Evolutionary conservation across 2,797 vertebrate species (phyloP).

Genomic region (Brachyrhaphis roseni): DNA sequence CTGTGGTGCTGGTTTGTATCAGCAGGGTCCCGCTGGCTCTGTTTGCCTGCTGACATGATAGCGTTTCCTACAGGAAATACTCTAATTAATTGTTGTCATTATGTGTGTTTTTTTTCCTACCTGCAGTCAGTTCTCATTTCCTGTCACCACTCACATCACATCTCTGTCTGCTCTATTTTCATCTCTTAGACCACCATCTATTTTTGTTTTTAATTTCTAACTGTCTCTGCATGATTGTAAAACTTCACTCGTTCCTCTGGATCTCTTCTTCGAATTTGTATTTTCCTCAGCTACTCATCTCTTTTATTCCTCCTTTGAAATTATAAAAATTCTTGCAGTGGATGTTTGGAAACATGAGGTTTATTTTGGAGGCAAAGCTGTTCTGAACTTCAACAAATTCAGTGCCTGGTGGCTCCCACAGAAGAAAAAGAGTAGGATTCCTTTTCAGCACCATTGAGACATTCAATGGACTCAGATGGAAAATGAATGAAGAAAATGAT

Average conservation of each 20-base stretch:
- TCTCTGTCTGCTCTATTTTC: conserved; percentile 19
- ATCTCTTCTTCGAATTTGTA: background rate
- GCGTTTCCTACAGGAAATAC: conserved; percentile 52
- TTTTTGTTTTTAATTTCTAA: background rate
- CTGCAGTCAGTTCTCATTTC: conserved; percentile 42
- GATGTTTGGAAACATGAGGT: background rate
- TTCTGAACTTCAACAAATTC: background rate
- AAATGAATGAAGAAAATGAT: background rate
- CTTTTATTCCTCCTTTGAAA: background rate
- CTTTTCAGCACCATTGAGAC: background rate
- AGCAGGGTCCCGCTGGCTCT: conserved; percentile 37
- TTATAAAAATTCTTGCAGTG: background rate
- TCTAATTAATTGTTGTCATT: conserved; percentile 61
- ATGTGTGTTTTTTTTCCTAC: conserved; percentile 55
- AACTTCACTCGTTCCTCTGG: background rate
- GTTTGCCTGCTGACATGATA: conserved; percentile 40
- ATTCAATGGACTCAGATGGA: background rate
- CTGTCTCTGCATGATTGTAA: background rate
- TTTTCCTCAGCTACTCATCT: background rate
- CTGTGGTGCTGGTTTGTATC: conserved; percentile 28
- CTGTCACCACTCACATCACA: conserved; percentile 25
- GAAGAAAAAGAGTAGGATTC: background rate
- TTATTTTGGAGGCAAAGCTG: background rate
- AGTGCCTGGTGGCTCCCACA: conserved; percentile 12
- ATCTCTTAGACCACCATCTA: conserved; percentile 12